phyloP scores from a whole-genome alignment of 2,888 invertebrate genomes.

The Parascotia fuliginaria region DNA sequence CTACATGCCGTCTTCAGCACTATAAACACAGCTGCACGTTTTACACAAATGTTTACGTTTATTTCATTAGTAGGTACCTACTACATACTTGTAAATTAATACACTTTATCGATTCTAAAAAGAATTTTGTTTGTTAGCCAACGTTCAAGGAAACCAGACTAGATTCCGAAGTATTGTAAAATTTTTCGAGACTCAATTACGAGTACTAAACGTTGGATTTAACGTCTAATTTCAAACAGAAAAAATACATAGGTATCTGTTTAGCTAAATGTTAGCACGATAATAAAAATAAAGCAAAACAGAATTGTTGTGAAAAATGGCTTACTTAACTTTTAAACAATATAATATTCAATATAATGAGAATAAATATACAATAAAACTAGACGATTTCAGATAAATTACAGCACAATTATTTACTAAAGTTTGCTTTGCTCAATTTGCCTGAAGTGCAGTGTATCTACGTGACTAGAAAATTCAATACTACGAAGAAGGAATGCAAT shows the following conservation, averaged over 20 bases:
- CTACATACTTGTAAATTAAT: conserved; percentile 20
- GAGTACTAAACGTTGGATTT: neutral
- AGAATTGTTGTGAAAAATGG: neutral
- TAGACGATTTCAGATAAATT: neutral
- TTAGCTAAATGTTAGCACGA: too few species aligned
- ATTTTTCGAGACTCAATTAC: conserved; percentile 31
- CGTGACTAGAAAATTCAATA: conserved; percentile 19
- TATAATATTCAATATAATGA: conserved; percentile 19
- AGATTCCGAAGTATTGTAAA: conserved; percentile 41
- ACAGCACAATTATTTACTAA: neutral
- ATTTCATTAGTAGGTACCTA: conserved; percentile 19
- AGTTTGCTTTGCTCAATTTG: neutral
- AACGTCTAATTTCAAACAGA: too few species aligned
- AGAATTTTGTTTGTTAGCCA: conserved; percentile 13
- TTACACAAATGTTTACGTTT: conserved; percentile 19
- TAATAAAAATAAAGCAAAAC: too few species aligned
- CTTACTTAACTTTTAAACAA: conserved; percentile 26
- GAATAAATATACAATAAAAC: conserved; percentile 9
- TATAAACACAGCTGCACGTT: conserved; percentile 29
- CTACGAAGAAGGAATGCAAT: neutral
- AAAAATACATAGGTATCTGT: too few species aligned
- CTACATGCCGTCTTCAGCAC: neutral
- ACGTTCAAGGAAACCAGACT: conserved; percentile 9
- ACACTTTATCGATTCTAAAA: conserved; percentile 11
- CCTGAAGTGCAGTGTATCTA: conserved; percentile 11